Percentiles rank a stretch among this genome's conserved stretches.
Evolutionary conservation across 2,113 vertebrate species (phyloP).

Genomic region (Pimephales promelas): DNA sequence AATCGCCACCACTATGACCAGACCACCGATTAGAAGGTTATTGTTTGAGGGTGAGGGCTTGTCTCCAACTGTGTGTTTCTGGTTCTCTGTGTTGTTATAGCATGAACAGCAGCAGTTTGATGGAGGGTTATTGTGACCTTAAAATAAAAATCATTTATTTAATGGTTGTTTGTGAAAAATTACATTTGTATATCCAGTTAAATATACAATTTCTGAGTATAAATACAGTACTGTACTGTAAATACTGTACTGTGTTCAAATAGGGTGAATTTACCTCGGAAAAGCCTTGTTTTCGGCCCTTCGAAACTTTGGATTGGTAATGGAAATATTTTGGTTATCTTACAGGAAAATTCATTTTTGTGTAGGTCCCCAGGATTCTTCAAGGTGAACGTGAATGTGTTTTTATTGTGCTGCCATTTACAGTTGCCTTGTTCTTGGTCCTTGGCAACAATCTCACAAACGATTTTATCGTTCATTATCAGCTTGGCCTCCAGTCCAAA

Average conservation of each 20-base stretch:
- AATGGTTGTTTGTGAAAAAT: neutral
- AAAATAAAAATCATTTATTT: neutral
- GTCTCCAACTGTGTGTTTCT: neutral
- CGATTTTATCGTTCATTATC: neutral
- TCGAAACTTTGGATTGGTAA: rapidly evolving
- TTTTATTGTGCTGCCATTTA: neutral
- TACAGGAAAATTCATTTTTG: neutral
- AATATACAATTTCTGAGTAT: neutral
- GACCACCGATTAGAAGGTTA: neutral
- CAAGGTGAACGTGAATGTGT: conserved; percentile 37
- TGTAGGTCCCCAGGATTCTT: neutral
- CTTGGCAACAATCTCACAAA: neutral
- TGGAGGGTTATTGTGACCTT: neutral
- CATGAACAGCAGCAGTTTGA: neutral
- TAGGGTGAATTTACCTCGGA: conserved; percentile 28
- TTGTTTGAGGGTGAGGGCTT: neutral
- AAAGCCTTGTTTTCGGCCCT: neutral
- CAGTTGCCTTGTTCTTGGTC: rapidly evolving
- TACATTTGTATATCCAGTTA: no score
- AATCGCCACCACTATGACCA: neutral
- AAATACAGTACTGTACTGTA: neutral
- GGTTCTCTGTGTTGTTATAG: neutral
- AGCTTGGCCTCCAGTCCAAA: neutral
- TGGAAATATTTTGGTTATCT: neutral
- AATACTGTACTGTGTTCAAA: no score